A percentile compares a stretch with the other conserved stretches of the same genome.
Evolutionary conservation across 64 coral and sea anemone species (phyloP).

Genomic region (Anthopleura sola): DNA sequence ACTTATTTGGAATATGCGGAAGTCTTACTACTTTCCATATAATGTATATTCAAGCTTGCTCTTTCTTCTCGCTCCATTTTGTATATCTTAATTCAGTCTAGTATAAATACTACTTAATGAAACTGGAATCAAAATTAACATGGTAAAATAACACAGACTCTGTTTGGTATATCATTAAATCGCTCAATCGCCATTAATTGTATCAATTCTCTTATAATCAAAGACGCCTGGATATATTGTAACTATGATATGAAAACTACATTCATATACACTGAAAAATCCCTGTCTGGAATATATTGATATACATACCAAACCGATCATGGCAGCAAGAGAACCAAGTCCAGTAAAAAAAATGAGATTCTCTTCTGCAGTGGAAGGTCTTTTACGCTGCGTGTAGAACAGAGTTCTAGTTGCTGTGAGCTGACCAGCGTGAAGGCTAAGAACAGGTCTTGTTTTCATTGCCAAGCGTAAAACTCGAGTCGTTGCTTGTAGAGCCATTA

Average conservation of each 20-base stretch:
- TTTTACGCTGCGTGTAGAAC: constrained; percentile 36
- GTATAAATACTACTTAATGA: too few species aligned
- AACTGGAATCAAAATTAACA: too few species aligned
- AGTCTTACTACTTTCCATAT: neutral
- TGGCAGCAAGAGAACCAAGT: neutral
- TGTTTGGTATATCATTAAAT: too few species aligned
- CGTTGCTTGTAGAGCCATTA: constrained; percentile 30
- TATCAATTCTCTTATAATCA: too few species aligned
- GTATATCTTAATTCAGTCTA: too few species aligned
- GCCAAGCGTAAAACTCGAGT: constrained; percentile 23
- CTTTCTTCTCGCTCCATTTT: neutral
- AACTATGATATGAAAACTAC: too few species aligned
- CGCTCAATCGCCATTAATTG: too few species aligned
- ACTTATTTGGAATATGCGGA: neutral
- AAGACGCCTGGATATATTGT: too few species aligned
- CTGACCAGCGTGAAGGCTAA: neutral
- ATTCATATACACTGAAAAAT: too few species aligned
- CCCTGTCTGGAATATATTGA: too few species aligned
- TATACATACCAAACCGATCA: constrained; percentile 29
- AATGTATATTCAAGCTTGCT: neutral
- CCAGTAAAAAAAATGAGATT: constrained; percentile 11
- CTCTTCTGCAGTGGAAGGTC: constrained; percentile 26
- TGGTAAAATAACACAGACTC: too few species aligned
- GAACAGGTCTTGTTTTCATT: constrained; percentile 14
- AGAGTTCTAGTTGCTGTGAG: neutral